Percentiles rank a stretch among this genome's conserved stretches.
Conservation (phyloP, 2,113 vertebrate species). For the Caranx ignobilis region DNA sequence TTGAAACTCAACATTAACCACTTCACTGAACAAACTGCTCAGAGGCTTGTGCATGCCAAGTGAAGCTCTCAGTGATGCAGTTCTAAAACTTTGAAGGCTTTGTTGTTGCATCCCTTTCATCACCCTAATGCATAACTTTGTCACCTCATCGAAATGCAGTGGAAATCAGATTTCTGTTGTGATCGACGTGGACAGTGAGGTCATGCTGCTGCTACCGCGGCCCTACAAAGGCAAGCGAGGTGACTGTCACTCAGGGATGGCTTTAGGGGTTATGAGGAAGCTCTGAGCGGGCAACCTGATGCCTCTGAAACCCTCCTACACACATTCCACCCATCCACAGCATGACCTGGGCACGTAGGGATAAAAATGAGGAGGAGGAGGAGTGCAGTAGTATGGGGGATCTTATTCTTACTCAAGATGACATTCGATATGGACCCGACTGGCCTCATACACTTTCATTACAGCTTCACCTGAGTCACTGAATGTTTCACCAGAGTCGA, state of each 20-base stretch:
- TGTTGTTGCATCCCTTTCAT: conserved; percentile 58
- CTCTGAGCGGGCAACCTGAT: conserved; percentile 78
- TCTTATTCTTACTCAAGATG: conserved; percentile 60
- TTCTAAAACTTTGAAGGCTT: conserved; percentile 46
- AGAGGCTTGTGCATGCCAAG: conserved; percentile 1
- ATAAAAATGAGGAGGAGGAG: conserved; percentile 49
- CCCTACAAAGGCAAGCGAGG: conserved; percentile 74
- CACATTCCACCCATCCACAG: conserved; percentile 76
- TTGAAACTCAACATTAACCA: not conserved
- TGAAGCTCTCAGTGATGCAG: conserved; percentile 17
- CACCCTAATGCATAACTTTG: conserved; percentile 36
- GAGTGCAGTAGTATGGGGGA: conserved; percentile 22
- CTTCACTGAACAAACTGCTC: not conserved
- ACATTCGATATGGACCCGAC: conserved; percentile 62
- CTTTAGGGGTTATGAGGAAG: conserved; percentile 67
- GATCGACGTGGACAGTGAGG: conserved; percentile 73
- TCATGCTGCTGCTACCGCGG: conserved; percentile 66
- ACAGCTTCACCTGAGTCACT: conserved; percentile 37
- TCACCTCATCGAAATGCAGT: conserved; percentile 55
- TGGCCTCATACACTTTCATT: conserved; percentile 67
- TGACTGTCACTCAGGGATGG: conserved; percentile 62
- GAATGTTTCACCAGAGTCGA: conserved; percentile 32
- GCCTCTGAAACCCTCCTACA: conserved; percentile 77
- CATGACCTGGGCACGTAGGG: conserved; percentile 57
- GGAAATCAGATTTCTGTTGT: conserved; percentile 68